These are phyloP conservation scores for Oxyura jamaicensis DNA, from an alignment of 2,113 vertebrate species.

Conservation along the genomic window DNA sequence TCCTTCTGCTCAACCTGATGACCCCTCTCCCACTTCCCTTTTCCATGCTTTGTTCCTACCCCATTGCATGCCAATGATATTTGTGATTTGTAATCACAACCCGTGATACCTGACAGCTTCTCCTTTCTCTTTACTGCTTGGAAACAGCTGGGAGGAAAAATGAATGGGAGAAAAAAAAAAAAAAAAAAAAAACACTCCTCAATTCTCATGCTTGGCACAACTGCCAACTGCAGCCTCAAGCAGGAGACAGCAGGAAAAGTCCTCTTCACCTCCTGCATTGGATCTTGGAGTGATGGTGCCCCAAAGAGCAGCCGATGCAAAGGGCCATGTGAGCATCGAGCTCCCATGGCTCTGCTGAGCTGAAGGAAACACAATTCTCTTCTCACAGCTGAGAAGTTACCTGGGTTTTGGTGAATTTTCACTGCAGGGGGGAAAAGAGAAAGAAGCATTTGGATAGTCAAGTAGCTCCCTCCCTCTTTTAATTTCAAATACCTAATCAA, in stretches of 20 bases:
- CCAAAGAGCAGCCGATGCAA: fast-evolving
- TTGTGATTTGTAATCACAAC: not conserved
- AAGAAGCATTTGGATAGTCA: not conserved
- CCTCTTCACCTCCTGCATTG: not conserved
- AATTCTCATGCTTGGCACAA: not conserved
- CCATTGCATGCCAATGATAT: not conserved
- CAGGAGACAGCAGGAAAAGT: fast-evolving
- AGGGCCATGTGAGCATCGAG: not conserved
- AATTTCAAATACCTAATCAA: not conserved
- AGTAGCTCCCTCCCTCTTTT: not conserved
- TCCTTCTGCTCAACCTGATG: not conserved
- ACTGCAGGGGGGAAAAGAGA: not conserved
- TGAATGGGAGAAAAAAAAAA: not conserved
- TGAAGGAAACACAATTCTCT: not conserved
- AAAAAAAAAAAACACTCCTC: not conserved
- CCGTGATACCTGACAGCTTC: not conserved
- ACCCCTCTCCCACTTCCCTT: not conserved
- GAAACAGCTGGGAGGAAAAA: not conserved
- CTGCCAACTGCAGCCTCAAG: not conserved
- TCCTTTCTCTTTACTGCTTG: not conserved
- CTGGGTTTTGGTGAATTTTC: not conserved
- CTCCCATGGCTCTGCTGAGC: not conserved
- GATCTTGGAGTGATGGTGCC: fast-evolving
- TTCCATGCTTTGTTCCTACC: not conserved
- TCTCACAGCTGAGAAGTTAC: not conserved